Conservation (phyloP, 2,113 vertebrate genomes). For the Andinoacara biseriatus region DNA sequence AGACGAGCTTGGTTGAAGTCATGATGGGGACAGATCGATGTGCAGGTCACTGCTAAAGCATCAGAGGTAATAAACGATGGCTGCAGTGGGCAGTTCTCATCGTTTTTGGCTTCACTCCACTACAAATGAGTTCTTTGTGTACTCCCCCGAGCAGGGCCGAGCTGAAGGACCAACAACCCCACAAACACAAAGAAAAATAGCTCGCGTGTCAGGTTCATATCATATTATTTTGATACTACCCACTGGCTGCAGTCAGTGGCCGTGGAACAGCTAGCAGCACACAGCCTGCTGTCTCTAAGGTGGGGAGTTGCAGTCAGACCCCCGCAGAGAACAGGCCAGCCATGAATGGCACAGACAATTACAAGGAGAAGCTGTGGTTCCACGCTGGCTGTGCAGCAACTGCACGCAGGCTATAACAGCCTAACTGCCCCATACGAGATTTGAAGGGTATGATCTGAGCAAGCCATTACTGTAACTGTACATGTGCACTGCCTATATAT, state of each 20-base stretch:
- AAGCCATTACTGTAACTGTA: fast-evolving
- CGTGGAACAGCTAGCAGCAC: not conserved
- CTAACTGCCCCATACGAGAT: not conserved
- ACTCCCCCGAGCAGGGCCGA: not conserved
- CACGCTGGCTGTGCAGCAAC: no score
- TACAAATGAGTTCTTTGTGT: fast-evolving
- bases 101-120: not conserved
- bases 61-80: not conserved
- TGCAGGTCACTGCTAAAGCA: fast-evolving
- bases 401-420: not conserved
- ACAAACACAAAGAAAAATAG: not conserved
- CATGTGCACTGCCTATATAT: fast-evolving
- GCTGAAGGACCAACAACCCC: not conserved
- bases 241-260: not conserved
- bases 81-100: no score
- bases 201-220: not conserved
- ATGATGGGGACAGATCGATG: not conserved
- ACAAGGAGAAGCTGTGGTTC: not conserved
- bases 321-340: not conserved
- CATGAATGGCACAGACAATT: not conserved
- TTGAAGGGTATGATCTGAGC: not conserved
- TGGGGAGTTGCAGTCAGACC: not conserved
- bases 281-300: not conserved
- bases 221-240: not conserved
- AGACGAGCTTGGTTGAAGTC: not conserved